A percentile compares a stretch with the other conserved stretches of the same genome.
Conservation (phyloP, 2,797 vertebrate species). For the Chaunax sp. region DNA sequence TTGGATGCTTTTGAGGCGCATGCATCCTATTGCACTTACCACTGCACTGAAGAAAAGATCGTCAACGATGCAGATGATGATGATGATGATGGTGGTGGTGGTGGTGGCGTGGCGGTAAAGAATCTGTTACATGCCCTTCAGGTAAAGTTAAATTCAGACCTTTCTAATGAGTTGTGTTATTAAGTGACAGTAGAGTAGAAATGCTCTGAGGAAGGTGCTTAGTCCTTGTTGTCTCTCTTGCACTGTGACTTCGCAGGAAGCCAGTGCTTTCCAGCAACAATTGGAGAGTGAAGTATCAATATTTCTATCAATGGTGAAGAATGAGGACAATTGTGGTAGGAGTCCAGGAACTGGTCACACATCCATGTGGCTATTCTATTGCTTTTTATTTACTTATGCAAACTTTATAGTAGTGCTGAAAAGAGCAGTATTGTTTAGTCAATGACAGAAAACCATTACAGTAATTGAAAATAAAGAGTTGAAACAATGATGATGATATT, state of each 20-base stretch:
- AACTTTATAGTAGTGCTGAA: not conserved
- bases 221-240: slow-evolving; percentile 11
- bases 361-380: not conserved
- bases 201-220: not conserved
- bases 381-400: not conserved
- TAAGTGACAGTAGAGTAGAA: not conserved
- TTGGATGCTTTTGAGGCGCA: slow-evolving; percentile 91
- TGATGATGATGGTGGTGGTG: slow-evolving; percentile 19
- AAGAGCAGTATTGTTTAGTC: no score
- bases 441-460: no score
- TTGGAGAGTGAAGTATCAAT: slow-evolving; percentile 87
- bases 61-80: slow-evolving; percentile 69
- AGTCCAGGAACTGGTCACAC: not conserved
- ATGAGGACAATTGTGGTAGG: slow-evolving; percentile 86
- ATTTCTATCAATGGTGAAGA: slow-evolving; percentile 89
- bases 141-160: slow-evolving; percentile 68
- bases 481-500: no score
- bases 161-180: not conserved
- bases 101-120: slow-evolving; percentile 67
- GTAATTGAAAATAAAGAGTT: no score
- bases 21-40: slow-evolving; percentile 87
- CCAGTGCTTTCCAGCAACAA: slow-evolving; percentile 84
- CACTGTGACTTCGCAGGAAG: slow-evolving; percentile 77
- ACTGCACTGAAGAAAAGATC: slow-evolving; percentile 82
- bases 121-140: slow-evolving; percentile 85